phyloP scores from a whole-genome alignment of 2,888 invertebrate genomes.

The Oxytorus armatus region DNA sequence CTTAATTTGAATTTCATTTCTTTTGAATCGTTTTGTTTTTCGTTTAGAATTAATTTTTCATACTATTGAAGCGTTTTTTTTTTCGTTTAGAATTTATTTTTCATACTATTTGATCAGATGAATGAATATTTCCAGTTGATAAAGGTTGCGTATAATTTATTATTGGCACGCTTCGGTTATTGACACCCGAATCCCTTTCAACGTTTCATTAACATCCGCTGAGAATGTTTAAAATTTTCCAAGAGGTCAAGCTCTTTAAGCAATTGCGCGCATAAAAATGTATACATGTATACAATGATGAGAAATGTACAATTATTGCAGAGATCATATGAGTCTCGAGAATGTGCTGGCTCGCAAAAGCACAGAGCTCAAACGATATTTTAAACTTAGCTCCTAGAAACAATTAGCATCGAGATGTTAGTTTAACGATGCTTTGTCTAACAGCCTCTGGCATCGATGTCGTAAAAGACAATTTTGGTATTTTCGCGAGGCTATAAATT shows the following conservation, averaged over 20 bases:
- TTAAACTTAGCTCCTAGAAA: slow-evolving; percentile 66
- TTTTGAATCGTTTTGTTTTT: too few relatives aligned
- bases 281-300: background rate
- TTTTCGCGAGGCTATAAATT: slow-evolving; percentile 27
- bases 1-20: background rate
- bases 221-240: slow-evolving; percentile 28
- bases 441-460: slow-evolving; percentile 22
- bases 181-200: slow-evolving; percentile 2
- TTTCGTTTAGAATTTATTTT: background rate
- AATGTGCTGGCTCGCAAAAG: slow-evolving; percentile 44
- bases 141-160: background rate
- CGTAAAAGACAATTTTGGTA: slow-evolving; percentile 1
- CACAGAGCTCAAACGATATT: slow-evolving; percentile 37
- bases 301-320: slow-evolving; percentile 2
- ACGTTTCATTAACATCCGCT: slow-evolving; percentile 9
- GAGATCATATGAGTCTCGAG: slow-evolving; percentile 6
- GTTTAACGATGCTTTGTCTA: slow-evolving; percentile 21
- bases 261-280: slow-evolving; percentile 4
- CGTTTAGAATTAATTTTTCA: too few relatives aligned
- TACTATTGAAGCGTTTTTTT: background rate
- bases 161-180: slow-evolving; percentile 5
- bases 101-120: background rate
- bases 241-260: slow-evolving; percentile 25
- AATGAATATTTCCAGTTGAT: background rate
- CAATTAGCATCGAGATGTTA: slow-evolving; percentile 66